These are phyloP conservation scores for Athalia rosae DNA, from an alignment of 2,888 invertebrate genomes.

Conservation along the genomic window DNA sequence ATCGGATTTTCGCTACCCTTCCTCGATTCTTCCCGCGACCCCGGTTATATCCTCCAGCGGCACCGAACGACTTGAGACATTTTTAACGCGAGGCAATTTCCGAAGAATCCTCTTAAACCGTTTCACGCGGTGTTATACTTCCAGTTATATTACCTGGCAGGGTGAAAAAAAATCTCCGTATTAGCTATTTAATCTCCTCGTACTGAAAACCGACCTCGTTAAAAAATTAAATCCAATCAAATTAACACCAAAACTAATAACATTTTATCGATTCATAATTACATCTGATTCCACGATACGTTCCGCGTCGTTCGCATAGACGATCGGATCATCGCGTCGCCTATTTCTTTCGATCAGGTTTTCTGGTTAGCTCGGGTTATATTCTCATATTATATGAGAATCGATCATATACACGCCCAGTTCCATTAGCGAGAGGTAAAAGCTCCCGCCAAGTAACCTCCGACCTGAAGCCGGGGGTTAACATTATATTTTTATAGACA, in stretches of 20 bases:
- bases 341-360: too few species aligned
- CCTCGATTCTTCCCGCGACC: background rate
- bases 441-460: background rate
- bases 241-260: conserved; percentile 21
- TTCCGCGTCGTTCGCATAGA: conserved; percentile 3
- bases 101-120: conserved; percentile 34
- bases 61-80: background rate
- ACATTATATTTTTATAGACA: too few species aligned
- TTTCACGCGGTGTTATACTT: conserved; percentile 12
- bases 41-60: background rate
- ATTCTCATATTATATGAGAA: conserved; percentile 10
- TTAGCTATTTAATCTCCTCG: background rate
- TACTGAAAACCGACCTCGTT: conserved; percentile 14
- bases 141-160: conserved; percentile 11
- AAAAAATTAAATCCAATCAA: conserved; percentile 33
- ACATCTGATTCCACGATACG: conserved; percentile 14
- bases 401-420: conserved; percentile 35
- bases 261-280: conserved; percentile 33
- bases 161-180: conserved; percentile 3
- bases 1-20: conserved; percentile 14
- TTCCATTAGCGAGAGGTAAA: conserved; percentile 33
- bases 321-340: background rate
- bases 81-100: conserved; percentile 31
- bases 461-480: too few species aligned
- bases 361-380: conserved; percentile 1